Conservation (phyloP, 2,797 vertebrate genomes). For the Craterocephalus amniculus region DNA sequence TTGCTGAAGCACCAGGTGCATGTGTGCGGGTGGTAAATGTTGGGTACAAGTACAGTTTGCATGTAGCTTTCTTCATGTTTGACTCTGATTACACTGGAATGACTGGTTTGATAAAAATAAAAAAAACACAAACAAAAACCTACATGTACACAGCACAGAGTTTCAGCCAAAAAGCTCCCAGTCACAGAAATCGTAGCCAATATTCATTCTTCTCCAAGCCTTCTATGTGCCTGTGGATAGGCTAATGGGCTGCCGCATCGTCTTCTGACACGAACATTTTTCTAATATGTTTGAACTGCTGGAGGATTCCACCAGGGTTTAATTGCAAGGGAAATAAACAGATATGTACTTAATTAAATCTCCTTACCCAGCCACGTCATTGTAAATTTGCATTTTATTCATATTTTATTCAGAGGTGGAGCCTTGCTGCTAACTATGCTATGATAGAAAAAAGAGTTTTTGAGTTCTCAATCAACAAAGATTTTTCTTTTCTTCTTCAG, state of each 20-base stretch:
- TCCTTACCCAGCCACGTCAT: constrained; percentile 48
- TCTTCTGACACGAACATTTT: constrained; percentile 70
- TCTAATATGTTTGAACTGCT: constrained; percentile 78
- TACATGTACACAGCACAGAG: neutral
- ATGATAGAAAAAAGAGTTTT: constrained; percentile 58
- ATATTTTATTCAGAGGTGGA: constrained; percentile 41
- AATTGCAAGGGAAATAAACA: constrained; percentile 73
- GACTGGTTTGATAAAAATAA: neutral
- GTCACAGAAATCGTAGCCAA: constrained; percentile 27
- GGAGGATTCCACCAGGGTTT: constrained; percentile 74
- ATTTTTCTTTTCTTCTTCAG: neutral
- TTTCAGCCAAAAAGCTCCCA: constrained; percentile 15
- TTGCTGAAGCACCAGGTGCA: constrained; percentile 31
- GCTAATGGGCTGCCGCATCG: constrained; percentile 73
- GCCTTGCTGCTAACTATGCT: constrained; percentile 31
- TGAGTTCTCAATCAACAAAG: constrained; percentile 37
- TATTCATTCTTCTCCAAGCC: constrained; percentile 49
- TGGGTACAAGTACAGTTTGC: neutral
- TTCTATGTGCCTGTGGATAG: constrained; percentile 65
- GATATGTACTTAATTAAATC: constrained; percentile 77
- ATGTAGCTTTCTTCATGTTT: neutral
- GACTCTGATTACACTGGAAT: neutral
- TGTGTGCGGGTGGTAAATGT: constrained; percentile 31
- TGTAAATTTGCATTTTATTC: constrained; percentile 66
- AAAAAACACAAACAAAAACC: neutral